phyloP scores from a whole-genome alignment of 2,113 vertebrate species.

The Camelus dromedarius region DNA sequence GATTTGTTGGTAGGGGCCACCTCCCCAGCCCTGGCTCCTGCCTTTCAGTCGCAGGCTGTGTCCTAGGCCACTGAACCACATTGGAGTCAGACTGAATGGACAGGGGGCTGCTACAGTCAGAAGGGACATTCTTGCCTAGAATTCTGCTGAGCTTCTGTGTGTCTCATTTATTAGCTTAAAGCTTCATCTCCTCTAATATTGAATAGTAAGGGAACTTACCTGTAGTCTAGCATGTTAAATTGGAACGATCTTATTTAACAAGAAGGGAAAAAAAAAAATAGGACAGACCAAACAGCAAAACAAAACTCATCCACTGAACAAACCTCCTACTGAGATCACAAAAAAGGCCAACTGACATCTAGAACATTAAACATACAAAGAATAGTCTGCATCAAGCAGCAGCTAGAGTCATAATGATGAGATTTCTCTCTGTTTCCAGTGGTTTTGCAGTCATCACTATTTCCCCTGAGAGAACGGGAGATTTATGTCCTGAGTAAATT shows the following conservation, averaged over 20 bases:
- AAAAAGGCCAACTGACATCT: not conserved
- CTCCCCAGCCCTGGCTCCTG: not conserved
- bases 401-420: not conserved
- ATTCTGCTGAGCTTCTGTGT: not conserved
- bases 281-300: not conserved
- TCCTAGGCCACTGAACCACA: not conserved
- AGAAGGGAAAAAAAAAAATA: not conserved
- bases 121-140: not conserved
- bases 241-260: not conserved
- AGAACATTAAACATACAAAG: not conserved
- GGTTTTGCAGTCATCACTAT: not conserved
- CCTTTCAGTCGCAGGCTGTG: not conserved
- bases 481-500: constrained; percentile 9
- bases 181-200: not conserved
- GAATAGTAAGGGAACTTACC: not conserved
- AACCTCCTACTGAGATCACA: not conserved
- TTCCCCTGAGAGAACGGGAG: not conserved
- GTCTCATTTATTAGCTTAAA: not conserved
- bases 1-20: not conserved
- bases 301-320: not conserved
- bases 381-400: not conserved
- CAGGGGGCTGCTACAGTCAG: not conserved
- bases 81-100: not conserved
- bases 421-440: not conserved
- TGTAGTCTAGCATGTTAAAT: not conserved